Base-by-base conservation (phyloP, 2,797 vertebrate genomes). In the Poeciliopsis turneri region DNA sequence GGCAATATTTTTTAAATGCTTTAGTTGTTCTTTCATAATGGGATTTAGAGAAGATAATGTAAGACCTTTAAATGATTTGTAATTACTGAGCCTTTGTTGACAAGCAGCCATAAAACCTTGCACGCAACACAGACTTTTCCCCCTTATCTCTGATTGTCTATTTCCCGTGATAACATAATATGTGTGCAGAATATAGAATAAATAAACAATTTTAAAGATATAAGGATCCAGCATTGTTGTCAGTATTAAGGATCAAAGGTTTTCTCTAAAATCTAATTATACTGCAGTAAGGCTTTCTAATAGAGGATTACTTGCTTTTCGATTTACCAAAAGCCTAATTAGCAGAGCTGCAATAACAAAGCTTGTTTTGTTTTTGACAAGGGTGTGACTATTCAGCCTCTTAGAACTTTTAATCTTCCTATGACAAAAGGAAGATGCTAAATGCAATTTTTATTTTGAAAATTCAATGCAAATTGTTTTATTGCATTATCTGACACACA, bases 361-460 rank as follows among this genome's bases (percentile, higher is more conserved):
- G 36, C 64, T 36, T 64, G 45, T 72, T 83, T 16, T 83, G 72
- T 77, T 88, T 78, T 83, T 25, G 41, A 80, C 15, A 74, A 73
- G 33, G 0, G 3, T 73, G 39, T 61, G 47, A 78, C 78, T 81
- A 41, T 18, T 69, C 47, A 45, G 33, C 59, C 77, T 68, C 66
- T 78, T 66, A 81, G 25, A 80, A 43, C 39, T 77, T 55, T 71
- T 80, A 82, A 85, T 72, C 39, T 69, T 77, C 71, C 33, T 75
- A 23, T 70, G 77, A 72, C 72, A 15, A 75, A 13, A 41, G 64
- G 41, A 28, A 41, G 64, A 68, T 41, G 64, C 18, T 11, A 11
- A 68, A 23, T 25, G 10, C 36, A 68, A 2, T 41, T 41, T 25
- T 68, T 41, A 23, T 66, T 66, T 66, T 41, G 64, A 66, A 66